Conservation (phyloP, 1,140 invertebrate species). For the Pseudomyrmex flavicornis region DNA sequence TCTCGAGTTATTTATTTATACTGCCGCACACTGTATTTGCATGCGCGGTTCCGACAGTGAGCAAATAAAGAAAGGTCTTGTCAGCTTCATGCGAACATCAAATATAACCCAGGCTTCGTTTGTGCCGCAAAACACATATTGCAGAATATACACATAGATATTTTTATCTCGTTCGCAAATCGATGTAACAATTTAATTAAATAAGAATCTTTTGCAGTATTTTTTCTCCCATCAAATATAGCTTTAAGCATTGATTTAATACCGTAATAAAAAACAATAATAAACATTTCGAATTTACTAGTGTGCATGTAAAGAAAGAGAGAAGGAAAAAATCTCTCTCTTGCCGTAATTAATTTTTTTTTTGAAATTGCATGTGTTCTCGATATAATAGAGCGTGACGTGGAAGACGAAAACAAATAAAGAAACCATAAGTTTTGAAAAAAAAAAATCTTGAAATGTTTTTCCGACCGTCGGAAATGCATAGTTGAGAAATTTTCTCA, state of each 20-base stretch:
- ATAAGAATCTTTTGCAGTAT: neutral
- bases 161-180: neutral
- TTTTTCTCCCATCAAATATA: neutral
- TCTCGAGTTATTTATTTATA: conserved; percentile 12
- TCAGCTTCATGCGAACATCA: conserved; percentile 4
- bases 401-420: no score
- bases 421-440: neutral
- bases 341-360: conserved; percentile 1
- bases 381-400: no score
- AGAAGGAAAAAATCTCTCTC: neutral
- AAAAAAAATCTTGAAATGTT: conserved; percentile 10
- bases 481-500: conserved; percentile 33
- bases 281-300: no score
- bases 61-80: conserved; percentile 16
- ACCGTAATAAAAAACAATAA: no score
- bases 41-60: neutral
- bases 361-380: neutral
- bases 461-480: neutral
- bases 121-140: neutral
- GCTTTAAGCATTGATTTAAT: neutral
- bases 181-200: neutral
- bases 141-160: neutral
- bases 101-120: neutral
- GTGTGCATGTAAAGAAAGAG: no score
- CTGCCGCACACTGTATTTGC: neutral